Evolutionary conservation across 2,888 invertebrate genomes (phyloP).

Genomic region (Apocheima hispidaria): DNA sequence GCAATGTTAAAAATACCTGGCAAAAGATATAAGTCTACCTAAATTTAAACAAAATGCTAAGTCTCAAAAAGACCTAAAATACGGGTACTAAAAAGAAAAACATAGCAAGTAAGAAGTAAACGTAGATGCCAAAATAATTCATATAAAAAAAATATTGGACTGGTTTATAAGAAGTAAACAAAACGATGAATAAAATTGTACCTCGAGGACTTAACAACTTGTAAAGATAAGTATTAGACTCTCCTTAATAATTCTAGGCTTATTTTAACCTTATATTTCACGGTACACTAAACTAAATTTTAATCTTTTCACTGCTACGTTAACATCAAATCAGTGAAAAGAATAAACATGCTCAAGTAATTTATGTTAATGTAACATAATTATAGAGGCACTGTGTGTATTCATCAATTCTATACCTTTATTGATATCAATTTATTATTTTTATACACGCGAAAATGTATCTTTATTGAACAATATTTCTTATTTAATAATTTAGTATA

Average conservation of each 20-base stretch:
- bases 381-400: constrained; percentile 87
- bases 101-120: constrained; percentile 55
- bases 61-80: constrained; percentile 64
- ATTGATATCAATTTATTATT: constrained; percentile 64
- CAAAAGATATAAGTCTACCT: constrained; percentile 57
- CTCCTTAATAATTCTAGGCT: constrained; percentile 71
- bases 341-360: constrained; percentile 81
- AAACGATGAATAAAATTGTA: constrained; percentile 63
- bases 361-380: constrained; percentile 87
- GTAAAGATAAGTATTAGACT: constrained; percentile 60
- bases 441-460: constrained; percentile 63
- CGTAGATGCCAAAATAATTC: constrained; percentile 58
- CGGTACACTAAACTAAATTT: constrained; percentile 77
- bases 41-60: constrained; percentile 62
- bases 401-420: constrained; percentile 76
- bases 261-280: constrained; percentile 73
- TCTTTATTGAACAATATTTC: constrained; percentile 58
- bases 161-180: constrained; percentile 47
- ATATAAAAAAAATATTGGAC: constrained; percentile 46
- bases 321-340: constrained; percentile 68
- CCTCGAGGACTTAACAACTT: constrained; percentile 66
- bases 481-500: constrained; percentile 36
- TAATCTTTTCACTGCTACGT: constrained; percentile 74
- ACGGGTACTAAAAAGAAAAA: constrained; percentile 54
- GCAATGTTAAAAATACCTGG: constrained; percentile 61